Percentiles rank a stretch among this genome's conserved stretches.
Evolutionary conservation across 2,113 vertebrate genomes (phyloP).

Genomic region (Trichechus manatus): DNA sequence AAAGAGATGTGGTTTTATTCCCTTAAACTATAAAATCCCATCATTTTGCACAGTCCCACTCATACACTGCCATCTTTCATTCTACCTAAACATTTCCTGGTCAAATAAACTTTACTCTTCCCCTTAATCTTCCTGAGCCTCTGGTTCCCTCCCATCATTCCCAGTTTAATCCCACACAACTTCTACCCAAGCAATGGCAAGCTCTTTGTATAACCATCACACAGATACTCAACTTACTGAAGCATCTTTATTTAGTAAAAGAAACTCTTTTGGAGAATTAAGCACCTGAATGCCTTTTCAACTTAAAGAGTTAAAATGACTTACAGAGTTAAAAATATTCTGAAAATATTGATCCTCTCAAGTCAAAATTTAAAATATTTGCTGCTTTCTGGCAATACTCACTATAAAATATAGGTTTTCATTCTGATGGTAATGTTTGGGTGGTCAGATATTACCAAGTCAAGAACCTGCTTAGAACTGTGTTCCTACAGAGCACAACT

Average conservation of each 20-base stretch:
- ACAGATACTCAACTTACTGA: neutral
- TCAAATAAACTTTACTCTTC: neutral
- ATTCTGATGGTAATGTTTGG: conserved; percentile 17
- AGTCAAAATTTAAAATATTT: conserved; percentile 60
- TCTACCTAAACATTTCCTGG: neutral
- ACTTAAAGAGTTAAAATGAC: conserved; percentile 16
- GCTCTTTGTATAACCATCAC: neutral
- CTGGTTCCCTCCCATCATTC: neutral
- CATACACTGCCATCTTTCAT: neutral
- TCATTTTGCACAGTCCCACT: neutral
- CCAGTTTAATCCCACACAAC: neutral
- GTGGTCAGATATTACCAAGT: conserved; percentile 25
- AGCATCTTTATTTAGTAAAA: neutral
- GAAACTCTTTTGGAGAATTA: conserved; percentile 30
- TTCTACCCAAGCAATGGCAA: neutral
- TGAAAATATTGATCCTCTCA: neutral
- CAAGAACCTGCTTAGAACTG: neutral
- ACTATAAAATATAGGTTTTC: conserved; percentile 27
- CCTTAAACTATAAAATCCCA: neutral
- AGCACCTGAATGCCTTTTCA: neutral
- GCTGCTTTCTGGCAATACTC: conserved; percentile 32
- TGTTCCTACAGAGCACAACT: conserved; percentile 25
- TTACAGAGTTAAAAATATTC: neutral
- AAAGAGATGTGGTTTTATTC: neutral
- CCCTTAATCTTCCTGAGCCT: neutral